Evolutionary conservation across 2,888 invertebrate genomes (phyloP), one percentile per base, ranked within the genome.

Genomic region (Scaptodrosophila latifasciaeformis): DNA sequence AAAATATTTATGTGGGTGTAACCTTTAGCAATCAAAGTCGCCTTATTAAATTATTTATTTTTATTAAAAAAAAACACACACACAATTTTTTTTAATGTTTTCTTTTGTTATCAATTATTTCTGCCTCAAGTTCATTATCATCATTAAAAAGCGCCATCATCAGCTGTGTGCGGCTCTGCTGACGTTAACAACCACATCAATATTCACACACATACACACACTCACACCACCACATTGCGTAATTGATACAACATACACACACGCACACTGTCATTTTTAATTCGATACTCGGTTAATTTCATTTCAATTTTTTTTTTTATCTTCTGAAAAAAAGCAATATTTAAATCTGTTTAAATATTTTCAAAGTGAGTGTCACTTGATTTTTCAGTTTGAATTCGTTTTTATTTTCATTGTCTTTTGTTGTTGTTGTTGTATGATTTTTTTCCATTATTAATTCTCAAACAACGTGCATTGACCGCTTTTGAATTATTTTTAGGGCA

Each of bases 121-220:
- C 46, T 49, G 65, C 54, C 54, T 71, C 79, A 75, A 75, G 75
- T 75, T 75, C 79, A 75, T 78, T 75, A 78, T 78, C 79, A 78
- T 71, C 76, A 62, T 75, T 71, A 67, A 69, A 37, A 35, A 15
- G 29, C 50, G 40, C 39, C 37, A 43, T 7, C 44, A 49, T 49
- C 49, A 49, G 49, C 49, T 49, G 42, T 18, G 18, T 10, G 13
- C 19, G 10, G 18, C 35, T 12, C 40, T 18, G 40, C 40, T 40
- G 19, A 40, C 17, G 45, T 48, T 52, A 21, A 29, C 13, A 10
- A 2, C 15, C 6, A 7, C 34, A 34, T 12, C 34, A 15, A n/a
- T 34, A 13, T 15, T 13, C 34, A 10, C 40, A n/a, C 46, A 15
- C 31, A 10, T 44, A 40, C 29, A 21, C 27, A 30, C 31, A 35